Conservation (phyloP, 2,888 invertebrate genomes). For the Diogma glabrata region DNA sequence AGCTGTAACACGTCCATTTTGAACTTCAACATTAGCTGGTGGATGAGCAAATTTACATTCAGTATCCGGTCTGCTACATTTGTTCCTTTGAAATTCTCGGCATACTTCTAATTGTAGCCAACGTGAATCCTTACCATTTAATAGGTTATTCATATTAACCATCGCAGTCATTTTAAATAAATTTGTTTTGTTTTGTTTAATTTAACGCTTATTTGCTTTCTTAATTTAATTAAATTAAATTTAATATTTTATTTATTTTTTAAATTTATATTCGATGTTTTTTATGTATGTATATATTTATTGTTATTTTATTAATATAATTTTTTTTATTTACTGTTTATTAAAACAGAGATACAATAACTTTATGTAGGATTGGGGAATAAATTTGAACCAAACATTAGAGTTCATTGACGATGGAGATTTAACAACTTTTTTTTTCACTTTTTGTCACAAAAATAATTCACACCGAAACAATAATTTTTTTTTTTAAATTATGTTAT, state of each 20-base stretch:
- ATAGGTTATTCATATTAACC: constrained; percentile 93
- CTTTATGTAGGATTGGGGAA: constrained; percentile 3
- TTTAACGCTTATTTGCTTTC: constrained; percentile 11
- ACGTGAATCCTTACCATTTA: constrained; percentile 98
- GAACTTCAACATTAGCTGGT: constrained; percentile 98
- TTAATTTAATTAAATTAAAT: constrained; percentile 8
- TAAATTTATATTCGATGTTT: not conserved
- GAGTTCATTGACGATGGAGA: constrained; percentile 9
- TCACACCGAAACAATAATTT: too few species aligned
- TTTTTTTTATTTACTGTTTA: constrained; percentile 5
- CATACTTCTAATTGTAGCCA: constrained; percentile 99
- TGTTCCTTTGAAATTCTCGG: constrained; percentile 98
- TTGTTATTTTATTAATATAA: not conserved
- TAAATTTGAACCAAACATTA: constrained; percentile 6
- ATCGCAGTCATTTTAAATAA: constrained; percentile 75
- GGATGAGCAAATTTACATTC: constrained; percentile 99
- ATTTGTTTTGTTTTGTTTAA: constrained; percentile 17
- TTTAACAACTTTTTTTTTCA: constrained; percentile 5
- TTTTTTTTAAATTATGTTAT: not conserved
- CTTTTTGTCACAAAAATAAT: constrained; percentile 2
- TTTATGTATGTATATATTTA: not conserved
- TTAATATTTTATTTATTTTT: constrained; percentile 3
- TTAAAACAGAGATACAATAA: constrained; percentile 6
- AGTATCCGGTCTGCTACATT: constrained; percentile 97
- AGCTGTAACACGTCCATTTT: constrained; percentile 98